Evolutionary conservation across 2,888 invertebrate species (phyloP).

Genomic region (Pasiphila rectangulata): DNA sequence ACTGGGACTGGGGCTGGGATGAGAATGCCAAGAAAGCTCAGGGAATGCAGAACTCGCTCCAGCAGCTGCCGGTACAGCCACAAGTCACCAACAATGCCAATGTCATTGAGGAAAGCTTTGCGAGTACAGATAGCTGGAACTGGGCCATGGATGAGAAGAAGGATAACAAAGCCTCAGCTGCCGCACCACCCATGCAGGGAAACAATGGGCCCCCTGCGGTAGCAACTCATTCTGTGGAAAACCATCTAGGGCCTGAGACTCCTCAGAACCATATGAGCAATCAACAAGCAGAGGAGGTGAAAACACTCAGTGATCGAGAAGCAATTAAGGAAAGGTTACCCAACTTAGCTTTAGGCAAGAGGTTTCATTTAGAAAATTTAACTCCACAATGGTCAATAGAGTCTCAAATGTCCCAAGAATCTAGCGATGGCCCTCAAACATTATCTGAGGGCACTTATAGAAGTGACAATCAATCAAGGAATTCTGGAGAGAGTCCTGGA

Average conservation of each 20-base stretch:
- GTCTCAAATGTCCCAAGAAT: conserved; percentile 84
- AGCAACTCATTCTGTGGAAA: conserved; percentile 40
- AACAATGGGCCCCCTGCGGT: conserved; percentile 33
- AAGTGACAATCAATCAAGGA: conserved; percentile 81
- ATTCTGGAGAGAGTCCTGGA: conserved; percentile 68
- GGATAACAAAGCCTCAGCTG: conserved; percentile 38
- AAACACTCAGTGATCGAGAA: conserved; percentile 64
- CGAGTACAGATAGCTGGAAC: conserved; percentile 80
- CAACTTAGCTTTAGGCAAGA: conserved; percentile 68
- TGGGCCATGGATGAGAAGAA: conserved; percentile 81
- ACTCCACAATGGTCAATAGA: conserved; percentile 85
- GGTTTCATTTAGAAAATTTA: conserved; percentile 65
- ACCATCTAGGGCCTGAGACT: conserved; percentile 38
- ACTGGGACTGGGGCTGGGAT: conserved; percentile 84
- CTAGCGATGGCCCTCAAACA: conserved; percentile 82
- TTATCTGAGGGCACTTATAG: conserved; percentile 82
- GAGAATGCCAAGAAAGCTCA: conserved; percentile 70
- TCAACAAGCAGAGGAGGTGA: conserved; percentile 49
- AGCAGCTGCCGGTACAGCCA: conserved; percentile 31
- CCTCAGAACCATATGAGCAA: conserved; percentile 39
- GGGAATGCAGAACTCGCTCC: conserved; percentile 38
- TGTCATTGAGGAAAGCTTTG: conserved; percentile 82
- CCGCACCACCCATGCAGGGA: conserved; percentile 34
- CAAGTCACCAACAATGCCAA: conserved; percentile 64
- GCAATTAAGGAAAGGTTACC: conserved; percentile 65